These are phyloP conservation scores for Dendrocopos noguchii DNA, from an alignment of 2,113 vertebrate species.

Conservation along the genomic window DNA sequence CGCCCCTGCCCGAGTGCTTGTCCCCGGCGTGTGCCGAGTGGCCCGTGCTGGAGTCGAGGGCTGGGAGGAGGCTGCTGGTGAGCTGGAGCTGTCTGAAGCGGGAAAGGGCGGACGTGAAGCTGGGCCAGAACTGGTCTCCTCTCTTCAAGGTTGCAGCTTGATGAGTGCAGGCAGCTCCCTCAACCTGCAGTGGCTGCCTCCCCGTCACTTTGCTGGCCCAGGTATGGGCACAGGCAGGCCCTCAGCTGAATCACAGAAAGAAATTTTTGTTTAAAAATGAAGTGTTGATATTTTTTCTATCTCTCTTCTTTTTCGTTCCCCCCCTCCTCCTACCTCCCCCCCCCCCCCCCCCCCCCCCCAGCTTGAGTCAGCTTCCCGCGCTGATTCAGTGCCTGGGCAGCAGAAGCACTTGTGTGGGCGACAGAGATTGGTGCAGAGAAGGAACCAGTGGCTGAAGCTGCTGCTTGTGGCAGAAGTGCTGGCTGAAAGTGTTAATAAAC, in stretches of 20 bases:
- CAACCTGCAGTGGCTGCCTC: too few relatives aligned
- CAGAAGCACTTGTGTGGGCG: background rate
- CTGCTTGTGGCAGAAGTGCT: background rate
- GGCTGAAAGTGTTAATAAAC: background rate
- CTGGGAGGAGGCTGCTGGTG: background rate
- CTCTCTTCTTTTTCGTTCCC: too few relatives aligned
- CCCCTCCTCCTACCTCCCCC: too few relatives aligned
- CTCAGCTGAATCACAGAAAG: background rate
- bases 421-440: background rate
- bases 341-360: rapidly evolving
- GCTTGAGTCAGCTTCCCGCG: slow-evolving; percentile 15
- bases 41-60: background rate
- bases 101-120: background rate
- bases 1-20: background rate
- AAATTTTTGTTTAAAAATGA: background rate
- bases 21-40: background rate
- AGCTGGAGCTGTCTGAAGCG: background rate
- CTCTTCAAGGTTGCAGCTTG: background rate
- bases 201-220: background rate
- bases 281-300: background rate
- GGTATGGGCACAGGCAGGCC: background rate
- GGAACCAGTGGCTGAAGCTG: background rate
- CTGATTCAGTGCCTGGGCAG: background rate
- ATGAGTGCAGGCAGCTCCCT: background rate
- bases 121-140: background rate